Percentiles rank a stretch among this genome's conserved stretches.
These are phyloP conservation scores for Tribolium madens DNA, from an alignment of 1,140 invertebrate species.

Conservation along the genomic window DNA sequence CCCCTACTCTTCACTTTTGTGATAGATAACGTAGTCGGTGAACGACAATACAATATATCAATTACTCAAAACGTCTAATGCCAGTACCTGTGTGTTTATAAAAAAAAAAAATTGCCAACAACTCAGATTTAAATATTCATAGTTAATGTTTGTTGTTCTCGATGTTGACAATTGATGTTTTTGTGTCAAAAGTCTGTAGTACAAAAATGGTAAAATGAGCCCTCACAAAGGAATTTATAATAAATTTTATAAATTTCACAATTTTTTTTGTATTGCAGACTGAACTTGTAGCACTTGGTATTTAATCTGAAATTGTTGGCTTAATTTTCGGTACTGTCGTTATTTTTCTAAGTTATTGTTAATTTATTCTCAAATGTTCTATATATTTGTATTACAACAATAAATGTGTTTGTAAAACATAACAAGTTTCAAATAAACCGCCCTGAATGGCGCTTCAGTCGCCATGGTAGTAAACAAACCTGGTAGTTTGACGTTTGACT, in stretches of 20 bases:
- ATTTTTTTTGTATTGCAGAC: slow-evolving; percentile 17
- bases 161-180: slow-evolving; percentile 22
- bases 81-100: background rate
- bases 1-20: slow-evolving; percentile 19
- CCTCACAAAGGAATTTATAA: slow-evolving; percentile 39
- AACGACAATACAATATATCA: slow-evolving; percentile 50
- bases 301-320: slow-evolving; percentile 19
- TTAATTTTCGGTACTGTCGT: background rate
- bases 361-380: slow-evolving; percentile 40
- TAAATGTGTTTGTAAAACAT: slow-evolving; percentile 45
- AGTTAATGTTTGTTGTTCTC: slow-evolving; percentile 1
- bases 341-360: slow-evolving; percentile 10
- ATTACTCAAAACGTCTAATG: slow-evolving; percentile 12
- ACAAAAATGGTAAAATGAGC: slow-evolving; percentile 35
- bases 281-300: background rate
- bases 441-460: too few relatives aligned
- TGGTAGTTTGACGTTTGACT: too few relatives aligned
- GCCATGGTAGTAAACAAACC: too few relatives aligned
- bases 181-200: slow-evolving; percentile 24
- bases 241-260: slow-evolving; percentile 32
- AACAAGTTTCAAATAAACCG: background rate
- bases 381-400: slow-evolving; percentile 43
- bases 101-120: slow-evolving; percentile 5
- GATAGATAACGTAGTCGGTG: slow-evolving; percentile 52
- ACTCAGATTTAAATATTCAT: slow-evolving; percentile 15